phyloP scores from a whole-genome alignment of 2,888 invertebrate species.

The Drosophila mimetica region DNA sequence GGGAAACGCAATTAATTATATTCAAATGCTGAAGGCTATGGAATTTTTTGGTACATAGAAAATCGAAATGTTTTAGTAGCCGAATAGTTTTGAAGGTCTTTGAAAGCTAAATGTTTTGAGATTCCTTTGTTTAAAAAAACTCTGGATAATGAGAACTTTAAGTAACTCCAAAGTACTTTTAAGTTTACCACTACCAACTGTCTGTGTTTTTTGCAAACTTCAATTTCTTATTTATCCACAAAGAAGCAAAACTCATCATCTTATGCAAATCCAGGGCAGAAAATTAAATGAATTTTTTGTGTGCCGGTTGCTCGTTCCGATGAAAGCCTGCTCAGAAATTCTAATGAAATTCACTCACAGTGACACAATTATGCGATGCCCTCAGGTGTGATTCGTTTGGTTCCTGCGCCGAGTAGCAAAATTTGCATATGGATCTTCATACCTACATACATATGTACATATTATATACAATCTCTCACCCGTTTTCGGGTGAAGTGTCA shows the following conservation, averaged over 20 bases:
- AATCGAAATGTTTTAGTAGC: neutral
- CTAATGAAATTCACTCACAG: conserved; percentile 70
- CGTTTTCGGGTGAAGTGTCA: conserved; percentile 50
- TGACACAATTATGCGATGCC: conserved; percentile 73
- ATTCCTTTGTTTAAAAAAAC: neutral
- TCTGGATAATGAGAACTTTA: neutral
- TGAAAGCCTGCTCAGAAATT: conserved; percentile 57
- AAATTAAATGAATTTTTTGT: conserved; percentile 48
- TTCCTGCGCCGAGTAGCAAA: conserved; percentile 11
- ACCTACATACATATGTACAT: conserved; percentile 18
- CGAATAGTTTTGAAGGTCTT: neutral
- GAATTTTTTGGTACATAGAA: neutral
- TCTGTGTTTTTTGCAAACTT: neutral
- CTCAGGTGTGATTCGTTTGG: conserved; percentile 62
- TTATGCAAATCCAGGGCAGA: conserved; percentile 36
- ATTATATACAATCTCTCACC: conserved; percentile 3
- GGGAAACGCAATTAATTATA: conserved; percentile 30
- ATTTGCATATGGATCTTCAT: conserved; percentile 46
- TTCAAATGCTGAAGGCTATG: conserved; percentile 6
- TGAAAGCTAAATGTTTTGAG: neutral
- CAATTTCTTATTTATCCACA: conserved; percentile 1
- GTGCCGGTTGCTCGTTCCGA: neutral
- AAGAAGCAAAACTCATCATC: conserved; percentile 31
- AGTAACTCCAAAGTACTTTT: neutral
- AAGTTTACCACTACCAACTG: no score